A percentile compares a stretch with the other conserved stretches of the same genome.
phyloP scores from a whole-genome alignment of 2,113 vertebrate genomes.

The Prochilodus magdalenae region DNA sequence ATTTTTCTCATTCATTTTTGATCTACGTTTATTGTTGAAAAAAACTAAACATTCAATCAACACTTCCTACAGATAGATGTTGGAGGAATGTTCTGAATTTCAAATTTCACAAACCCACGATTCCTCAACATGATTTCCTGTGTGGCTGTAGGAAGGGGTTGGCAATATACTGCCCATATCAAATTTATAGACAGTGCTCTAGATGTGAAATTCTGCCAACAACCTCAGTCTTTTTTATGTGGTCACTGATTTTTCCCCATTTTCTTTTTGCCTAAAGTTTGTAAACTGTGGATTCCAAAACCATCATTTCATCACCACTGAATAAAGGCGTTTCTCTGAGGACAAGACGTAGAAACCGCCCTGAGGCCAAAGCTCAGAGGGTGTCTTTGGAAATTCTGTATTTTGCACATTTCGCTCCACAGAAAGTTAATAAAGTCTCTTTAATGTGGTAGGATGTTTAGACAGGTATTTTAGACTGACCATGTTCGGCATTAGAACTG shows the following conservation, averaged over 20 bases:
- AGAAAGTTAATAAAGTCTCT: not conserved
- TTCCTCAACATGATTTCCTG: not conserved
- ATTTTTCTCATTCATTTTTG: too few species aligned
- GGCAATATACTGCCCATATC: not conserved
- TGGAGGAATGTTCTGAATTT: not conserved
- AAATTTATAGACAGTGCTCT: not conserved
- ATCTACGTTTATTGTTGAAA: not conserved
- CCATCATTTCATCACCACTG: not conserved
- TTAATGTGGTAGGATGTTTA: not conserved
- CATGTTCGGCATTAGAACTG: too few species aligned
- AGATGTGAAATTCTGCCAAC: not conserved
- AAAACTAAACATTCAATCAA: not conserved
- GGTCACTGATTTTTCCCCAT: not conserved
- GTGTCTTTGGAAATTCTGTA: too few species aligned
- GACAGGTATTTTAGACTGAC: not conserved
- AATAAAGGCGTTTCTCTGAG: not conserved
- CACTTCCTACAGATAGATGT: not conserved
- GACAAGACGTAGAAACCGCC: not conserved
- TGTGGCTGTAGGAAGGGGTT: not conserved
- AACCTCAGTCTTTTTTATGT: not conserved
- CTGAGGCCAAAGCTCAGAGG: not conserved
- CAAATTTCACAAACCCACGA: not conserved
- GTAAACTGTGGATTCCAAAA: not conserved
- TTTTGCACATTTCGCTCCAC: not conserved
- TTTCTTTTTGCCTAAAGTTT: not conserved